Conservation (phyloP, 2,113 vertebrate genomes). For the Laticauda laticaudata region DNA sequence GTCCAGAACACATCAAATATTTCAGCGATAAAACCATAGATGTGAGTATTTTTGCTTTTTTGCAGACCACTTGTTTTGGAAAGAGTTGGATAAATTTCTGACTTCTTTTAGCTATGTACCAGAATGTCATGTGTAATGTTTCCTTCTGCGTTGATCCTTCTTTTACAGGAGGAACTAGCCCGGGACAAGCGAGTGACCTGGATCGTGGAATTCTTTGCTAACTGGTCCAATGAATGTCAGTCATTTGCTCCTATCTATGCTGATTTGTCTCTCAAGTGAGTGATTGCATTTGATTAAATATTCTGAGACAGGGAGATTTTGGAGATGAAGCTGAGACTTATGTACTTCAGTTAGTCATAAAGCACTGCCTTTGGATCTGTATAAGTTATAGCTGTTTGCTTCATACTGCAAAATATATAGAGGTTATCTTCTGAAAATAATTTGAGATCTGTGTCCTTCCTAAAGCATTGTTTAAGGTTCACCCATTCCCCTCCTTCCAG, state of each 20-base stretch:
- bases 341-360: neutral
- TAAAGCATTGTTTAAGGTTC: neutral
- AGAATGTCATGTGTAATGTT: neutral
- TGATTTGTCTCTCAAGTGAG: conserved; percentile 91
- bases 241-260: conserved; percentile 91
- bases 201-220: conserved; percentile 95
- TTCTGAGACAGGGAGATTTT: neutral
- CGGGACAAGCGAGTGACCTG: conserved; percentile 83
- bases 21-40: conserved; percentile 93
- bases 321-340: neutral
- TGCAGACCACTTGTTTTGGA: neutral
- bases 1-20: conserved; percentile 95
- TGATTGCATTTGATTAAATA: fast-evolving
- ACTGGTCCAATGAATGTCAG: conserved; percentile 95
- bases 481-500: neutral
- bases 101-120: neutral
- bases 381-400: neutral
- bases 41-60: conserved; percentile 71
- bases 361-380: neutral
- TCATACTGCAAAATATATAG: neutral
- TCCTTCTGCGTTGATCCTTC: neutral
- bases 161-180: conserved; percentile 85
- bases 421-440: neutral
- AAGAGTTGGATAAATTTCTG: neutral
- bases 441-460: neutral